Evolutionary conservation across 2,113 vertebrate species (phyloP).

Genomic region (Pelecanoides urinatrix): DNA sequence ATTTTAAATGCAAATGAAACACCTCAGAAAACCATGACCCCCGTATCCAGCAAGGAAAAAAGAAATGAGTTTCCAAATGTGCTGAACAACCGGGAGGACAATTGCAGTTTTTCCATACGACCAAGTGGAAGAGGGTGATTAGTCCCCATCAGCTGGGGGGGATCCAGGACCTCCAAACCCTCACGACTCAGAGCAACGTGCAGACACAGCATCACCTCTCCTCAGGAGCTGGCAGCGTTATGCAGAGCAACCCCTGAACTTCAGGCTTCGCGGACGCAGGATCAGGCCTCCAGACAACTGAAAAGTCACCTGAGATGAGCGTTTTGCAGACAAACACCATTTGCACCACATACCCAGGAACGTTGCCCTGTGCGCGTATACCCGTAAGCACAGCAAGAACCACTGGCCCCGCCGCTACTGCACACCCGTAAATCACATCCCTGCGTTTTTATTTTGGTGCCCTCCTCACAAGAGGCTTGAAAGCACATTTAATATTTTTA

Average conservation of each 20-base stretch:
- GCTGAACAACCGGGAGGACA: background rate
- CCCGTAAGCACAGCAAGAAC: fast-evolving
- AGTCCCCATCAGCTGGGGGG: no score
- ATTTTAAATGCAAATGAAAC: background rate
- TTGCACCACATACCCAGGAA: background rate
- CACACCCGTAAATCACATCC: background rate
- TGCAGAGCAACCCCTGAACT: background rate
- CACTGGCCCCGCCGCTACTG: background rate
- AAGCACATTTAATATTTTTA: background rate
- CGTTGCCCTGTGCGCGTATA: fast-evolving
- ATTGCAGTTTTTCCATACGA: fast-evolving
- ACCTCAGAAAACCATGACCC: background rate
- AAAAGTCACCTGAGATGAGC: background rate
- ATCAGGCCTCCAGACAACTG: background rate
- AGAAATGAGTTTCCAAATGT: background rate
- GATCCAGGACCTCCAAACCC: background rate
- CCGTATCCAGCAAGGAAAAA: background rate
- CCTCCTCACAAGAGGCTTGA: background rate
- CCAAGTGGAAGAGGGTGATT: background rate
- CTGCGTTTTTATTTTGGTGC: background rate
- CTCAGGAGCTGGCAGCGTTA: background rate
- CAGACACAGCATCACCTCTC: background rate
- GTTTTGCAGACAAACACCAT: background rate
- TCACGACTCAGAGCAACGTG: fast-evolving
- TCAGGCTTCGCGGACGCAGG: background rate